These are phyloP conservation scores for Amphilophus citrinellus DNA, from an alignment of 2,113 vertebrate species.

Conservation along the genomic window DNA sequence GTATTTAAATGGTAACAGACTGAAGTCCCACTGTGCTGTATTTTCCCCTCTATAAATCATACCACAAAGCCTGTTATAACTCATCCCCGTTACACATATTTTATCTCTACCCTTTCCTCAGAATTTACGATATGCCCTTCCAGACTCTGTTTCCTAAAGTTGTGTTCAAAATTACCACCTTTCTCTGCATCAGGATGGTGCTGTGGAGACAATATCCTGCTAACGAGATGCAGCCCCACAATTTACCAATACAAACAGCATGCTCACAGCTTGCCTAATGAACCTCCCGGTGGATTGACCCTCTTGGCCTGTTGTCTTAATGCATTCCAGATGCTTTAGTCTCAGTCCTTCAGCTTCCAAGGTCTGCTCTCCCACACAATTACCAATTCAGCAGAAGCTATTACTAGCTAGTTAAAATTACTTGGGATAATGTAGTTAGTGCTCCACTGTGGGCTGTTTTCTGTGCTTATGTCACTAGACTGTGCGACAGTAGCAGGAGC, in stretches of 20 bases:
- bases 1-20: conserved; percentile 46
- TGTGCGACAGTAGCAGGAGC: conserved; percentile 24
- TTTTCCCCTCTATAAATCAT: conserved; percentile 31
- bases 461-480: conserved; percentile 38
- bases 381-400: conserved; percentile 53
- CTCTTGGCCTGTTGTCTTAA: conserved; percentile 64
- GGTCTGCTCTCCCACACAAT: conserved; percentile 50
- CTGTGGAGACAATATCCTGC: conserved; percentile 41
- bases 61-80: conserved; percentile 39
- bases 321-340: conserved; percentile 68
- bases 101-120: conserved; percentile 18
- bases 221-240: conserved; percentile 56
- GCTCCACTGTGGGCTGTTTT: conserved; percentile 50
- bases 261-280: conserved; percentile 59
- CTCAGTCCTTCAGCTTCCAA: conserved; percentile 57
- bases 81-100: conserved; percentile 29
- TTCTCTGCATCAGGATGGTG: conserved; percentile 58
- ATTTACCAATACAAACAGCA: conserved; percentile 68
- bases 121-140: conserved; percentile 24
- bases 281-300: conserved; percentile 60
- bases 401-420: conserved; percentile 52
- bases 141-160: conserved; percentile 34
- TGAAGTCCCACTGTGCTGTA: neutral
- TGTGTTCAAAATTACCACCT: conserved; percentile 46
- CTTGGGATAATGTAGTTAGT: conserved; percentile 53